These are phyloP conservation scores for Polyommatus iphigenia DNA, from an alignment of 2,888 invertebrate species.

Conservation along the genomic window DNA sequence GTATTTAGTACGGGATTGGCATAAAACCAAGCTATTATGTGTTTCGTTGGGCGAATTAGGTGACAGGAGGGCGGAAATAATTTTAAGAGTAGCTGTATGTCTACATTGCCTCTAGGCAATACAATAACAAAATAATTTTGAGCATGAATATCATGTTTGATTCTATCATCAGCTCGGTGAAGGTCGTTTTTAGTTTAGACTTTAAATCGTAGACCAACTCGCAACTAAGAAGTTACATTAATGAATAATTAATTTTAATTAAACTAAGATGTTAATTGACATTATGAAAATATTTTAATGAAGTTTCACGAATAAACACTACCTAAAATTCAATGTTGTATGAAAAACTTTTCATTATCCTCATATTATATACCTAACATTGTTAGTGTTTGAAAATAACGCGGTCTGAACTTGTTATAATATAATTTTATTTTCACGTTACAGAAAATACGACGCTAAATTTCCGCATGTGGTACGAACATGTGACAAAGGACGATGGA, in stretches of 20 bases:
- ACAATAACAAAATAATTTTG: too few relatives aligned
- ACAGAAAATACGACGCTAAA: constrained; percentile 59
- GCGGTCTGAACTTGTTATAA: neutral
- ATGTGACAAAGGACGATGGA: constrained; percentile 54
- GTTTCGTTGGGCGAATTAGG: too few relatives aligned
- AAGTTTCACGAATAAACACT: neutral
- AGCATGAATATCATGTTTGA: too few relatives aligned
- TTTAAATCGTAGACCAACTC: neutral
- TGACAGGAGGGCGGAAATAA: too few relatives aligned
- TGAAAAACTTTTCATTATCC: neutral
- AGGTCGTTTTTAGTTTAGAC: too few relatives aligned
- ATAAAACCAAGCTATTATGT: too few relatives aligned
- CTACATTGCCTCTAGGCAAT: too few relatives aligned
- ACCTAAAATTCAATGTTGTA: neutral
- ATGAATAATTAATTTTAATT: neutral
- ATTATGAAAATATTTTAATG: neutral
- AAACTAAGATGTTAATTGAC: neutral
- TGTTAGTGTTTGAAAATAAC: neutral
- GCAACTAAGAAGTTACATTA: too few relatives aligned
- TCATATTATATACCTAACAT: neutral
- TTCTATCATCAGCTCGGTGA: too few relatives aligned
- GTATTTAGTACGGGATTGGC: too few relatives aligned
- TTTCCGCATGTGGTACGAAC: constrained; percentile 61
- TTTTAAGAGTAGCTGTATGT: too few relatives aligned
- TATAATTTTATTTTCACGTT: constrained; percentile 2